A percentile compares a stretch with the other conserved stretches of the same genome.
phyloP scores from a whole-genome alignment of 37 sponge, comb jelly and placozoan genomes.

The Bolinopsis microptera region DNA sequence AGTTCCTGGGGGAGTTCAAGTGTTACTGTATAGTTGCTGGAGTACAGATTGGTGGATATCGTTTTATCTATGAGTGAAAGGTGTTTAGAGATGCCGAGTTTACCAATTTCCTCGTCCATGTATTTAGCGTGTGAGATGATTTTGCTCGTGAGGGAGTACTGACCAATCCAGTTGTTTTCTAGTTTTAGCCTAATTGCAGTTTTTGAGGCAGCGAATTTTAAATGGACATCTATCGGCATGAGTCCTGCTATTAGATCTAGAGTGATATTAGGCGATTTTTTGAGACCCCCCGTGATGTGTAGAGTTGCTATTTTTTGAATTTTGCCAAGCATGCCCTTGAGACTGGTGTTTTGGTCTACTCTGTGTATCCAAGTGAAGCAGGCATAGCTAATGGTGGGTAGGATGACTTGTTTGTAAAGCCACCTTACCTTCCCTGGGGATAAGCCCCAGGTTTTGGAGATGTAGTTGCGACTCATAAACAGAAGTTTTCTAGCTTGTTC shows the following conservation, averaged over 20 bases:
- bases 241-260: neutral
- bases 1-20: too few relatives aligned
- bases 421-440: neutral
- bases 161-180: neutral
- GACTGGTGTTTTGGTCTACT: too few relatives aligned
- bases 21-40: too few relatives aligned
- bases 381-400: neutral
- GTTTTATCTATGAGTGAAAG: too few relatives aligned
- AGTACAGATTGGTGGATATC: too few relatives aligned
- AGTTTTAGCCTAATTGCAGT: neutral
- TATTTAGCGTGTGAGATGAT: too few relatives aligned
- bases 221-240: neutral
- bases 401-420: neutral
- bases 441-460: too few relatives aligned
- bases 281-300: neutral
- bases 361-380: too few relatives aligned
- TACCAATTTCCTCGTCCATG: too few relatives aligned
- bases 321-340: neutral
- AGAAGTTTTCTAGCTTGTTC: neutral
- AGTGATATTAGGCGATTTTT: neutral
- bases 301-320: neutral
- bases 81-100: too few relatives aligned
- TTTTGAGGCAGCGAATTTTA: neutral
- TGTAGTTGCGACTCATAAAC: neutral
- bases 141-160: too few relatives aligned